These are phyloP conservation scores for Cataglyphis altisquamis DNA, from an alignment of 2,888 invertebrate species.

Conservation along the genomic window DNA sequence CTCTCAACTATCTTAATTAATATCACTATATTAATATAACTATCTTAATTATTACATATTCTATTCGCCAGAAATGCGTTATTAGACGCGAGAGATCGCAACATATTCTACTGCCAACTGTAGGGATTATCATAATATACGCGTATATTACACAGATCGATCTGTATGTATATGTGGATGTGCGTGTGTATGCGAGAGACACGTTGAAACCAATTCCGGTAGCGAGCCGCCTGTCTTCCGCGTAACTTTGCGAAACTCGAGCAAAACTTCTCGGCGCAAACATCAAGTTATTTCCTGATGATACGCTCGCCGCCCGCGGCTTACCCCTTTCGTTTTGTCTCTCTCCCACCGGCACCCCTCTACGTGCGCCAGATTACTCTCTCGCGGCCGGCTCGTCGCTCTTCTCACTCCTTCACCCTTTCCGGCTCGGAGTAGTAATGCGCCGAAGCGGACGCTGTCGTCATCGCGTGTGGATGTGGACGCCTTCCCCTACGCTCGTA, in stretches of 20 bases:
- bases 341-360: constrained; percentile 59
- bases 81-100: neutral
- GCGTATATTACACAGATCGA: constrained; percentile 28
- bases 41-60: constrained; percentile 11
- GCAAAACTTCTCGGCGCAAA: constrained; percentile 71
- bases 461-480: constrained; percentile 55
- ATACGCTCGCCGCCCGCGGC: constrained; percentile 66
- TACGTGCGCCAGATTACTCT: constrained; percentile 51
- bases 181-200: neutral
- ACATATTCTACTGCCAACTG: constrained; percentile 2
- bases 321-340: constrained; percentile 69
- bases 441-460: constrained; percentile 69
- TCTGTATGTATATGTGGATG: neutral
- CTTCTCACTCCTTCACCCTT: constrained; percentile 43
- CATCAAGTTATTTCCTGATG: constrained; percentile 70
- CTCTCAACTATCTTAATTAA: constrained; percentile 24
- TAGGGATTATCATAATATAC: constrained; percentile 28
- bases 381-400: neutral
- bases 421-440: constrained; percentile 53
- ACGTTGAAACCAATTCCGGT: constrained; percentile 33
- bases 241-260: constrained; percentile 51
- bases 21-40: neutral
- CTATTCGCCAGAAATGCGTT: neutral
- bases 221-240: constrained; percentile 37
- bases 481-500: constrained; percentile 73